Percentiles rank a stretch among this genome's conserved stretches.
phyloP scores from a whole-genome alignment of 37 sponge, comb jelly and placozoan species.

The Hormiphora californensis region DNA sequence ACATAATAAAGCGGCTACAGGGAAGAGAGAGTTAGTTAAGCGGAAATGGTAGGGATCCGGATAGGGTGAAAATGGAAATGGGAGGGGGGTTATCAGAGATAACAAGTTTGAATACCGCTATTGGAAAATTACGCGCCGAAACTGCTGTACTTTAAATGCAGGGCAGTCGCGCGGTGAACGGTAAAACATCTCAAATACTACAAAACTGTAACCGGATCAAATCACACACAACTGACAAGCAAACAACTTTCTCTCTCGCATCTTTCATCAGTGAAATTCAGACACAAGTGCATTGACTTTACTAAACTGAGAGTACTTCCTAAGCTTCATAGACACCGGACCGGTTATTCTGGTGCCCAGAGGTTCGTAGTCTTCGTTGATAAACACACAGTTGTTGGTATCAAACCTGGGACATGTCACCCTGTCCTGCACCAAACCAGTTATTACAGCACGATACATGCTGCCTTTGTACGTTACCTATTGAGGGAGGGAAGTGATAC shows the following conservation, averaged over 20 bases:
- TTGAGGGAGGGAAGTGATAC: background rate
- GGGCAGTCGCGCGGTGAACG: too few species aligned
- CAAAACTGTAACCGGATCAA: background rate
- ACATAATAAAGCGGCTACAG: too few species aligned
- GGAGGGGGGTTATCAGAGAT: too few species aligned
- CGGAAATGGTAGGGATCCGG: too few species aligned
- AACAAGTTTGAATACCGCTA: too few species aligned
- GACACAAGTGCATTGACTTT: background rate
- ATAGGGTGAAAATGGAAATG: too few species aligned
- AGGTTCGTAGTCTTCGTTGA: constrained; percentile 41
- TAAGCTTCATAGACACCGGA: constrained; percentile 14
- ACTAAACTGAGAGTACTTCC: constrained; percentile 9
- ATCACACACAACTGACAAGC: background rate
- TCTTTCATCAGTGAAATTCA: constrained; percentile 29
- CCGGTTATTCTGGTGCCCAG: constrained; percentile 37
- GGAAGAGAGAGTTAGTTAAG: too few species aligned
- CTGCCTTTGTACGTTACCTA: constrained; percentile 24
- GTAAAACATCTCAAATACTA: too few species aligned
- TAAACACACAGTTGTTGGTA: constrained; percentile 44
- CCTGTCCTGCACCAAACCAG: constrained; percentile 11
- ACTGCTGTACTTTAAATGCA: too few species aligned
- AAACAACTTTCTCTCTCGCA: too few species aligned
- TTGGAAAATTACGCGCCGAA: too few species aligned
- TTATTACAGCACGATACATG: constrained; percentile 44
- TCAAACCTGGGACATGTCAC: constrained; percentile 27